phyloP scores from a whole-genome alignment of 2,797 vertebrate genomes.

The Crenichthys baileyi region DNA sequence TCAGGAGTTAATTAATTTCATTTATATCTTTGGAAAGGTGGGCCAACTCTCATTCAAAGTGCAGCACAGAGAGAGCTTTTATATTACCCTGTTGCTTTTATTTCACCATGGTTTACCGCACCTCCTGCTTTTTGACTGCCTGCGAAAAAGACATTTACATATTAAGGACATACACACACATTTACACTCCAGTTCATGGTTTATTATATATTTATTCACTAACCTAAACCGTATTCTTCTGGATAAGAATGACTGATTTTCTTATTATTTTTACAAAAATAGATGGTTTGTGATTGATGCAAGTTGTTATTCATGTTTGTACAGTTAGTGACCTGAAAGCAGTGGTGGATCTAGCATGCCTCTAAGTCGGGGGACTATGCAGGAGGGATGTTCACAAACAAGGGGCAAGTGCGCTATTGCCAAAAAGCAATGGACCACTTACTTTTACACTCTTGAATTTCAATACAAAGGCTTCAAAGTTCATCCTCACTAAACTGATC shows the following conservation, averaged over 20 bases:
- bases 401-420: neutral
- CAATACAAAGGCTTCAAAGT: neutral
- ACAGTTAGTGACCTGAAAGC: too few species aligned
- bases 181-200: slow-evolving; percentile 19
- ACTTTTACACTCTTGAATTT: neutral
- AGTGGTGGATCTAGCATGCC: too few species aligned
- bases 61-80: slow-evolving; percentile 16
- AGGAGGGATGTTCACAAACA: neutral
- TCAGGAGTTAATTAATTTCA: slow-evolving; percentile 62
- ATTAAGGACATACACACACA: slow-evolving; percentile 28
- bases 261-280: slow-evolving; percentile 31
- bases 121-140: slow-evolving; percentile 20
- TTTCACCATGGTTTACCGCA: slow-evolving; percentile 7
- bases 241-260: slow-evolving; percentile 29
- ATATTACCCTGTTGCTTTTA: slow-evolving; percentile 32
- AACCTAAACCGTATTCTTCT: slow-evolving; percentile 3
- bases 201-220: slow-evolving; percentile 21
- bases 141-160: slow-evolving; percentile 36
- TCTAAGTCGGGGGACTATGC: neutral
- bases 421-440: neutral
- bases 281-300: slow-evolving; percentile 26
- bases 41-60: slow-evolving; percentile 30
- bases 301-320: neutral
- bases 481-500: neutral
- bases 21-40: slow-evolving; percentile 51